Evolutionary conservation across 2,113 vertebrate species (phyloP).

Genomic region (Alaudala cheleensis): DNA sequence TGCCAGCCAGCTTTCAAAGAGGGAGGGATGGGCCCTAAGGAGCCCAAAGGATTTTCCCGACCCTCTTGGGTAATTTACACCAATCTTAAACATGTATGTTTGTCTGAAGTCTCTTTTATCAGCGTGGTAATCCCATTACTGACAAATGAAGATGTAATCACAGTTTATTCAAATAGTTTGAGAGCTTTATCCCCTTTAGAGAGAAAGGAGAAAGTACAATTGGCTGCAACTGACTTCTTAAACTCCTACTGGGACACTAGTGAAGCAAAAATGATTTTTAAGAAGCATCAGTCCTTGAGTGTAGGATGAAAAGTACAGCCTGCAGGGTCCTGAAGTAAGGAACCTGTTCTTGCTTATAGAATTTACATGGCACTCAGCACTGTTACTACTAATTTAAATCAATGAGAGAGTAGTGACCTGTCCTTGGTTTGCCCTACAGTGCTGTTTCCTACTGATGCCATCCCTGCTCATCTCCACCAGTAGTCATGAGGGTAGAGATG

Average conservation of each 20-base stretch:
- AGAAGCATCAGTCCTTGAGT: background rate
- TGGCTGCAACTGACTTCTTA: conserved; percentile 74
- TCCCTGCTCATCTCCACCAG: background rate
- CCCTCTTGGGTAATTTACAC: conserved; percentile 78
- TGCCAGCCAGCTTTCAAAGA: conserved; percentile 55
- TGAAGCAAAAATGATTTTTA: background rate
- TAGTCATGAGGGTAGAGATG: background rate
- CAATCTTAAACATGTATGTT: conserved; percentile 76
- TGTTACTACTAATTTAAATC: background rate
- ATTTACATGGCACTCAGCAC: background rate
- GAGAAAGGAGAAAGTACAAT: conserved; percentile 67
- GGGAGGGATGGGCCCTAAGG: background rate
- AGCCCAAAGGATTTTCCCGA: conserved; percentile 53
- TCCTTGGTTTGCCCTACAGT: background rate
- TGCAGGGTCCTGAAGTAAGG: background rate
- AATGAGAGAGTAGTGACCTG: background rate
- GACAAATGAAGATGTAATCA: conserved; percentile 87
- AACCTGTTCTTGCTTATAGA: background rate
- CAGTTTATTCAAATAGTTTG: conserved; percentile 77
- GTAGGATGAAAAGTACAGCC: background rate
- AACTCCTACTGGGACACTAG: conserved; percentile 57
- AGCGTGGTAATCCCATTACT: conserved; percentile 86
- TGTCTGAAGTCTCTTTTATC: conserved; percentile 74
- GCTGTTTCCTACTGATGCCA: background rate
- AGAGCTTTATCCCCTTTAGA: conserved; percentile 75